phyloP scores from a whole-genome alignment of 2,113 vertebrate species.

The Thermophis baileyi region DNA sequence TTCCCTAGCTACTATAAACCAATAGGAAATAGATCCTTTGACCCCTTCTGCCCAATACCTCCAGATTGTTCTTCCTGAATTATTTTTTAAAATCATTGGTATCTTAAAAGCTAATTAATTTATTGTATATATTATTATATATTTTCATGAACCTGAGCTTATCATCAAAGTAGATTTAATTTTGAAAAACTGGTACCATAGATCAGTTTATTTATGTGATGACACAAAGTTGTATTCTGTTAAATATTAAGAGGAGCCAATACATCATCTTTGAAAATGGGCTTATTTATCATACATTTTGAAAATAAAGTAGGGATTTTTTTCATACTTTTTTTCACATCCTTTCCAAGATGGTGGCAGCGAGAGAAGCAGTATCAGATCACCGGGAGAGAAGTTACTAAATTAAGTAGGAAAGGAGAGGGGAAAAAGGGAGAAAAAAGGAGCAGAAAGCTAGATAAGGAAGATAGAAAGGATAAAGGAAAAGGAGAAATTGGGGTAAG shows the following conservation, averaged over 20 bases:
- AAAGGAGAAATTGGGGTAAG: too few relatives aligned
- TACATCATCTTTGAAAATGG: background rate
- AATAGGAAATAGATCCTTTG: background rate
- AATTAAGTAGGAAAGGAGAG: too few relatives aligned
- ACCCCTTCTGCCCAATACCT: too few relatives aligned
- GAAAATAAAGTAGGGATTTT: conserved; percentile 15
- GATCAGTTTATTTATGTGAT: background rate
- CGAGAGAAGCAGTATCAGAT: too few relatives aligned
- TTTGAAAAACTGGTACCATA: background rate
- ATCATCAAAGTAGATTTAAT: background rate
- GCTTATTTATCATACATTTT: background rate
- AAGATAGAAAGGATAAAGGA: too few relatives aligned
- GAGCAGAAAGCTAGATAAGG: too few relatives aligned
- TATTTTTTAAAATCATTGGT: background rate
- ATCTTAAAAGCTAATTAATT: background rate
- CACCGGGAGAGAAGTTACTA: too few relatives aligned
- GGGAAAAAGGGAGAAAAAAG: too few relatives aligned
- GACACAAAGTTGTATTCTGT: background rate
- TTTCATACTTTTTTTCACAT: background rate
- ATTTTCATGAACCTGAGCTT: background rate
- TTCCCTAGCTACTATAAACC: background rate
- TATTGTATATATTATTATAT: background rate
- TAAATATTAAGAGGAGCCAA: background rate
- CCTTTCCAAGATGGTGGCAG: background rate
- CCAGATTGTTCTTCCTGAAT: background rate